phyloP scores from a whole-genome alignment of 2,113 vertebrate species.

The Burhinus oedicnemus region DNA sequence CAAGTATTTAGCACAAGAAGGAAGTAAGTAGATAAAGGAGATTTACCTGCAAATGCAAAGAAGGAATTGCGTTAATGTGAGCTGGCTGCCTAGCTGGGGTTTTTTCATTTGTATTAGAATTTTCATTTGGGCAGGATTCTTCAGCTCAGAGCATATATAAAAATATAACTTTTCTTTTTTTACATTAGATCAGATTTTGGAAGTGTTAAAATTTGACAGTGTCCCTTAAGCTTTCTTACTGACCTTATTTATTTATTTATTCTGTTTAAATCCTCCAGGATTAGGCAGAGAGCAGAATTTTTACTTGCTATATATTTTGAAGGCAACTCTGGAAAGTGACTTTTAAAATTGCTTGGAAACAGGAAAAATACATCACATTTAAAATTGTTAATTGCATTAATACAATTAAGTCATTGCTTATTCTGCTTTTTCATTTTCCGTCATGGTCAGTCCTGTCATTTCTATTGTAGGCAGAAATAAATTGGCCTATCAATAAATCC shows the following conservation, averaged over 20 bases:
- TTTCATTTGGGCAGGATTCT: neutral
- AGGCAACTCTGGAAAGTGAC: neutral
- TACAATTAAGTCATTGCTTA: neutral
- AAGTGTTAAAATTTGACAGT: neutral
- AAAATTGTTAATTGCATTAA: neutral
- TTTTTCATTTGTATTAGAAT: neutral
- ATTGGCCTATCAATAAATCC: neutral
- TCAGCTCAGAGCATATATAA: neutral
- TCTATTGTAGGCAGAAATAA: neutral
- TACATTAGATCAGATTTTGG: neutral
- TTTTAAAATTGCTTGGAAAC: neutral
- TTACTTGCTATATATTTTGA: neutral
- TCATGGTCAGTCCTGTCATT: neutral
- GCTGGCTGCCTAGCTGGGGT: neutral
- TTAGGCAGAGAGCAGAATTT: neutral
- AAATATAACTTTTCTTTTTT: neutral
- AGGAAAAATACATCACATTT: neutral
- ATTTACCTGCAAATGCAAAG: neutral
- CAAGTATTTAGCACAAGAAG: neutral
- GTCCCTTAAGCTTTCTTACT: neutral
- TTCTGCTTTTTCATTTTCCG: neutral
- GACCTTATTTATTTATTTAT: neutral
- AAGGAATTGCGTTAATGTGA: neutral
- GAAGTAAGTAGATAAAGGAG: neutral
- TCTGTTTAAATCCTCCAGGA: neutral